Conservation (phyloP, 2,113 vertebrate genomes). For the Vulpes lagopus region DNA sequence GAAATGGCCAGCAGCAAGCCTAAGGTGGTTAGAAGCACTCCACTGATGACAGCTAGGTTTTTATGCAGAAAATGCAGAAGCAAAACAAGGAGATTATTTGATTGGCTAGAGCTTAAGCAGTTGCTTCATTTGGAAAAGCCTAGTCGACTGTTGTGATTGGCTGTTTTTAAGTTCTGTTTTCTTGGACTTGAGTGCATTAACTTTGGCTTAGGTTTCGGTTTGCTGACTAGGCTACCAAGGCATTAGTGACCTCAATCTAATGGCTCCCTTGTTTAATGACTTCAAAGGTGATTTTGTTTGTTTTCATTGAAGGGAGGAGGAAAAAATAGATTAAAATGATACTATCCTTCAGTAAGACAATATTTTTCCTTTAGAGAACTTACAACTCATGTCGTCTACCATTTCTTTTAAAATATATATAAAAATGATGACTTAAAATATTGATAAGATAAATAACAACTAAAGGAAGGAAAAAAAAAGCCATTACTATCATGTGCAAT, state of each 20-base stretch:
- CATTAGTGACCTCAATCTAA: neutral
- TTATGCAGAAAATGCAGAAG: neutral
- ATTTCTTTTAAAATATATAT: neutral
- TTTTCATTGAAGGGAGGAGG: neutral
- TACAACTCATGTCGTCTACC: neutral
- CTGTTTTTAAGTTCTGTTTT: neutral
- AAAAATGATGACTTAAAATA: neutral
- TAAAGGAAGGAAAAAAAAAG: neutral
- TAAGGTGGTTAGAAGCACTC: neutral
- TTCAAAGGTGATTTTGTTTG: neutral
- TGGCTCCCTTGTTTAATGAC: neutral
- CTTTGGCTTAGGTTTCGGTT: neutral
- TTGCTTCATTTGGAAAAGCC: neutral
- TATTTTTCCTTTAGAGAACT: neutral
- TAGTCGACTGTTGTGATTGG: neutral
- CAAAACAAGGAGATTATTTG: neutral
- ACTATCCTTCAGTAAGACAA: neutral
- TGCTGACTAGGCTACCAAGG: neutral
- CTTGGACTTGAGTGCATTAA: neutral
- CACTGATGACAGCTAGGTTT: neutral
- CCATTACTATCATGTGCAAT: neutral
- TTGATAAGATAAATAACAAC: neutral
- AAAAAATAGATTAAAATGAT: neutral
- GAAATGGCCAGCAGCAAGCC: neutral
- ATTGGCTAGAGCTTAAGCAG: neutral